Base-by-base conservation (phyloP, 2,113 vertebrate genomes). In the Megalops atlanticus region DNA sequence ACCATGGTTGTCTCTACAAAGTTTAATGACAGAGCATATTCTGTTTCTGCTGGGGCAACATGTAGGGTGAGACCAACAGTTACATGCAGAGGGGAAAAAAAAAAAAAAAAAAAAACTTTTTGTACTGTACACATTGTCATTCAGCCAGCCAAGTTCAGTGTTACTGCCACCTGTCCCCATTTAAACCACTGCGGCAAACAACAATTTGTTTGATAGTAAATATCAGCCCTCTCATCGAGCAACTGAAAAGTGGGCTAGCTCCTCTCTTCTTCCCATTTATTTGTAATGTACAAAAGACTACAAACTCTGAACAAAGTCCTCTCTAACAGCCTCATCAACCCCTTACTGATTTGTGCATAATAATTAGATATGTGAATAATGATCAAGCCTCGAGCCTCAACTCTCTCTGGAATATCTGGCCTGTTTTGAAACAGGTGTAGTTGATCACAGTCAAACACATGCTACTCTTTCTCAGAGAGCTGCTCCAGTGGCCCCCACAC, bases 141-240 rank as follows among this genome's bases (percentile, higher is more conserved):
- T n/a, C n/a, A n/a, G n/a, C n/a, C n/a, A n/a, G n/a, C n/a, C n/a
- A 72, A 35, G 70, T 12, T 35, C 21, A 16, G 70, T 36, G 33
- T n/a, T 35, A 54, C 76, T 77, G 47, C 49, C 49, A 58, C 52
- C 33, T 77, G 18, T 12, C 76, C 49, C 36, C 49, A 70, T 71
- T 71, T 70, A 27, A 47, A 18, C 12, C 14, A 41, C 72, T 35
- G 71, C 39, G 40, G 71, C 40, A 74, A 39, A 74, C 71, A 5
- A 36, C 1, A 40, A 52, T 39, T 39, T 74, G 7, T 41, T 18
- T n/a, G 35, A n/a, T 21, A 38, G 24, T 38, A 36, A 43, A 24
- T 43, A 41, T 41, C 39, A 12, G 21, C 0, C 14, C 40, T 75
- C 18, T 27, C 5, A 14, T 2, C 8, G 14, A 75, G 18, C 73